Base-by-base conservation (phyloP, 2,113 vertebrate genomes). In the Pollimyrus isidori region DNA sequence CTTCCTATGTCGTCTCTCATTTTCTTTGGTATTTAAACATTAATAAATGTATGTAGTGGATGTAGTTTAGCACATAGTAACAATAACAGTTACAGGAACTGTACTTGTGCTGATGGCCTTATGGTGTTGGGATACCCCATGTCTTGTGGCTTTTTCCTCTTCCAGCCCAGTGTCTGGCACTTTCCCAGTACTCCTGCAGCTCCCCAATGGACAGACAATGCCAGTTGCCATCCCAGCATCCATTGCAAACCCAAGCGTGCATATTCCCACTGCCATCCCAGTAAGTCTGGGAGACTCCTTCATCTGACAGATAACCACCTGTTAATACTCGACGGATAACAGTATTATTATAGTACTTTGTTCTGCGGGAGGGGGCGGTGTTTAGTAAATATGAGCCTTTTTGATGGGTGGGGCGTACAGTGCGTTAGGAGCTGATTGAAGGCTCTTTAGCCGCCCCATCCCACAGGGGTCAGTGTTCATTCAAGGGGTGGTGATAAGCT, bases 161-260 rank as follows among this genome's bases (percentile, higher is more conserved):
- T 95, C 92, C 95, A 99, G 98, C 93, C 98, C 98, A 86, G 97
- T 99, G 92, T 96, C 98, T 95, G 98, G 97, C 93, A 97, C 98
- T 92, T 98, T 99, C 96, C 98, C 98, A 89, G 97, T 99, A 94
- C 96, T 99, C 89, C 96, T 99, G 94, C 98, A 99, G 97, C 97
- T 99, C 94, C 97, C 98, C 93, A 99, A 99, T 92, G 98, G 98
- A 95, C 98, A 99, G 95, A 98, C 98, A 92, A 97, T 99, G 98
- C 98, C 98, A 92, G 97, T 99, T 90, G 97, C 98, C 93, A 98
- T 99, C 95, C 98, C 98, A 94, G 98, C 98, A 89, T 97, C 98
- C 94, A 98, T 99, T 94, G 97, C 98, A 95, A 98, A 96, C 96
- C 97, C 98, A 93, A 98, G 97, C 95, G 97, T 98, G 92, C 98